Evolutionary conservation across 2,797 vertebrate species (phyloP).

Genomic region (Novumbra hubbsi): DNA sequence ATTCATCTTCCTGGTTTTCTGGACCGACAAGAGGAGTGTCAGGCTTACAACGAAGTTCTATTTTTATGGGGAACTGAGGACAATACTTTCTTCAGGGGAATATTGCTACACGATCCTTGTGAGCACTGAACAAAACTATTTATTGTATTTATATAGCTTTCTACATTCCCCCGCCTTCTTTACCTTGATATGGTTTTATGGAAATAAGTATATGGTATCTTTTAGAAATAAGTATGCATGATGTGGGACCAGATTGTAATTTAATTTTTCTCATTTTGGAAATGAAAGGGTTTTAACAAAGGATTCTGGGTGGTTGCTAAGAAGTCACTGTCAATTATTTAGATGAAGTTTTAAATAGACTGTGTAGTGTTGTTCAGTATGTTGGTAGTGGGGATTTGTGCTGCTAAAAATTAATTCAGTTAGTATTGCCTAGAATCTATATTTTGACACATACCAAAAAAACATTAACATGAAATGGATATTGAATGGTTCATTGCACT

Average conservation of each 20-base stretch:
- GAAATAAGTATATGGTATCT: constrained; percentile 62
- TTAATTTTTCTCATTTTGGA: constrained; percentile 43
- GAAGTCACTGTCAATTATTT: constrained; percentile 35
- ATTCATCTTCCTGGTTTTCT: constrained; percentile 45
- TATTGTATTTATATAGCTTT: constrained; percentile 95
- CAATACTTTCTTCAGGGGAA: constrained; percentile 57
- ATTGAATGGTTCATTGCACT: constrained; percentile 42
- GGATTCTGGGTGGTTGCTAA: constrained; percentile 43
- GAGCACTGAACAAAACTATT: constrained; percentile 89
- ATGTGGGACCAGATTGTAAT: constrained; percentile 66
- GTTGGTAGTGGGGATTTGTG: constrained; percentile 47
- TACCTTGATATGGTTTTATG: constrained; percentile 62
- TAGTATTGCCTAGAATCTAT: constrained; percentile 56
- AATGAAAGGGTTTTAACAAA: constrained; percentile 50
- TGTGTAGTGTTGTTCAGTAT: constrained; percentile 28
- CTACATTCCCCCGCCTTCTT: constrained; percentile 57
- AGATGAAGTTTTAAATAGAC: constrained; percentile 22
- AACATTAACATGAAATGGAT: constrained; percentile 31
- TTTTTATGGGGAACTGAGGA: constrained; percentile 40
- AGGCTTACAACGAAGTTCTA: constrained; percentile 43
- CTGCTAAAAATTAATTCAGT: constrained; percentile 47
- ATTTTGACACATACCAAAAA: constrained; percentile 56
- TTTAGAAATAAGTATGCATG: constrained; percentile 63
- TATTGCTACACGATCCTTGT: constrained; percentile 55
- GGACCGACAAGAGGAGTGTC: constrained; percentile 37